Base-by-base conservation (phyloP, 30 jellyfish, hydroid and myxozoan species). In the Turritopsis rubra region DNA sequence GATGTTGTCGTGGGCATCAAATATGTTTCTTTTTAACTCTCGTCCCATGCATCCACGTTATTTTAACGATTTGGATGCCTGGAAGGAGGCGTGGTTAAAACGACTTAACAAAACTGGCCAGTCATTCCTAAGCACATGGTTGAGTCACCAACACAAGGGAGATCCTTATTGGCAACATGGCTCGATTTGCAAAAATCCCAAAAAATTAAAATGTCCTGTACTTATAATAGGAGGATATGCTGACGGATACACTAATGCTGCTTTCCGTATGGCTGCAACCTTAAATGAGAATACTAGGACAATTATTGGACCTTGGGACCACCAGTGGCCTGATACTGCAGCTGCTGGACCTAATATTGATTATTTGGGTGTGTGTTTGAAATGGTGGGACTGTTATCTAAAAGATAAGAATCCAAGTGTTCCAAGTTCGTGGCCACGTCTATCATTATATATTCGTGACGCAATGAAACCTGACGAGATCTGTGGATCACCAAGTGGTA, bases 141-240 rank as follows among this genome's bases (percentile, higher is more conserved):
- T 83, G 19, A 28, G 27, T 20, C 87, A 83, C 29, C 89, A 83
- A 72, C 88, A 83, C 24, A 29, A 27, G 52, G 52, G 19, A n/a
- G 89, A 83, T 53, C 76, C 87, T 19, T 83, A 19, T 72, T 83
- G 89, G 89, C 28, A 20, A 52, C 89, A 83, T 83, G 89, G 89
- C 30, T 83, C 89, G 8, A 52, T 83, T 16, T 21, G 8, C 1
- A 31, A 20, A 4, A 77, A 72, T 52, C 29, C 73, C 9, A 29
- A 27, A 9, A 83, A 83, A 73, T 26, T 83, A 8, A 71, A 70
- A 72, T 71, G 88, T 52, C 87, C 89, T n/a, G 88, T 83, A 53
- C 87, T 83, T 16, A 22, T 72, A 71, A 72, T 83, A 18, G 89
- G 89, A n/a, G 89, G 89, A 9, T 52, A 26, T 18, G 87, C 79